A percentile compares a stretch with the other conserved stretches of the same genome.
These are phyloP conservation scores for Lanistes nyassanus DNA, from an alignment of 1,140 invertebrate genomes.

Conservation along the genomic window DNA sequence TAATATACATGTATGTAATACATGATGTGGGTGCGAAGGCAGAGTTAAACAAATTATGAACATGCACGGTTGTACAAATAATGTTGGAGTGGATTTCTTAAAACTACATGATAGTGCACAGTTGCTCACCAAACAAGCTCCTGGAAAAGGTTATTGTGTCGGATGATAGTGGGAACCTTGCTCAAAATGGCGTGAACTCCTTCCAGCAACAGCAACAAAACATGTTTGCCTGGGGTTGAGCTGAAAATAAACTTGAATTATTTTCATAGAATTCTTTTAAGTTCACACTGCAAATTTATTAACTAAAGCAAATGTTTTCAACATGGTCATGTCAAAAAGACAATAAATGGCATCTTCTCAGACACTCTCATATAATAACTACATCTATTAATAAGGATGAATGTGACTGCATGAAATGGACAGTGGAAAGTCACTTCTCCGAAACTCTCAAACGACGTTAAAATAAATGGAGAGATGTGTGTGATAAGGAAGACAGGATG, in stretches of 20 bases:
- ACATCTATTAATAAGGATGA: background rate
- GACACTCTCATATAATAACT: background rate
- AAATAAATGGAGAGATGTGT: too few relatives aligned
- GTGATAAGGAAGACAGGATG: too few relatives aligned
- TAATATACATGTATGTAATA: too few relatives aligned
- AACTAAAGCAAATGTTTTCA: background rate
- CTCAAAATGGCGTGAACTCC: slow-evolving; percentile 86
- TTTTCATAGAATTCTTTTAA: background rate
- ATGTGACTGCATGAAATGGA: too few relatives aligned
- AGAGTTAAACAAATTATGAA: too few relatives aligned
- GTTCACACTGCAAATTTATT: background rate
- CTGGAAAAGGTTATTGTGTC: slow-evolving; percentile 53
- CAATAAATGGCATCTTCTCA: background rate
- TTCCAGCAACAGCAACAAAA: slow-evolving; percentile 79
- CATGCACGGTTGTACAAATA: background rate
- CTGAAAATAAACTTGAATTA: slow-evolving; percentile 32
- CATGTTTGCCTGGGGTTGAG: slow-evolving; percentile 71
- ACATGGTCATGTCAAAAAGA: background rate
- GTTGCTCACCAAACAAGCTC: slow-evolving; percentile 64
- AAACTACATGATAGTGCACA: too few relatives aligned
- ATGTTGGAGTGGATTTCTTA: too few relatives aligned
- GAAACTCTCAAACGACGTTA: too few relatives aligned
- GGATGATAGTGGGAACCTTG: slow-evolving; percentile 70
- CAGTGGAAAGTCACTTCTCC: too few relatives aligned
- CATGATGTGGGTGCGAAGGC: too few relatives aligned